Evolutionary conservation across 1,140 invertebrate species (phyloP).

Genomic region (Drosophila mauritiana): DNA sequence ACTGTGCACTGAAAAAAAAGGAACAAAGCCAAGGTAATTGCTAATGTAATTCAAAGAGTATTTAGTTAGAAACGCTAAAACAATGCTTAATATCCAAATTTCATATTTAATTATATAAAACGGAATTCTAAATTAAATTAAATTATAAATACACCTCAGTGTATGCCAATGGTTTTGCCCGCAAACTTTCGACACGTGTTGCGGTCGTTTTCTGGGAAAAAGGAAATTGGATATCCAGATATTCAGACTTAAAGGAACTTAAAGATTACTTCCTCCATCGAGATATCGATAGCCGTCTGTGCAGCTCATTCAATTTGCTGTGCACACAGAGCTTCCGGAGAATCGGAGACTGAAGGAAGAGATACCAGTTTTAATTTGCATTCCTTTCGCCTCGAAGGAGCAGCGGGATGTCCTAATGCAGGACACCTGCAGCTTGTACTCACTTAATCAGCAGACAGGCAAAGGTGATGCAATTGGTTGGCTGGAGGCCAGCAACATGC

Average conservation of each 20-base stretch:
- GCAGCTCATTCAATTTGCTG: conserved; percentile 25
- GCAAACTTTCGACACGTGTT: conserved; percentile 16
- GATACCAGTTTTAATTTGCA: conserved; percentile 63
- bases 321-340: conserved; percentile 10
- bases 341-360: neutral
- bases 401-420: conserved; percentile 29
- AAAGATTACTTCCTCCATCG: conserved; percentile 10
- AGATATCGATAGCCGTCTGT: conserved; percentile 18
- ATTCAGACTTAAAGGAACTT: conserved; percentile 18
- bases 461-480: conserved; percentile 12
- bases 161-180: neutral
- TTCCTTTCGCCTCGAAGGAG: conserved; percentile 21
- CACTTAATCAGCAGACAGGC: conserved; percentile 57
- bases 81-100: too few species aligned
- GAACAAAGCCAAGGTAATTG: neutral
- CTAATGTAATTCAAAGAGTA: too few species aligned
- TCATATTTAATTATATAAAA: too few species aligned
- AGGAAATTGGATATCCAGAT: conserved; percentile 35
- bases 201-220: conserved; percentile 17
- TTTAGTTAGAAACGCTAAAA: neutral
- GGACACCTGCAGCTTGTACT: conserved; percentile 43
- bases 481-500: conserved; percentile 25
- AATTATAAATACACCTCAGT: too few species aligned
- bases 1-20: conserved; percentile 3
- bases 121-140: too few species aligned